Conservation (phyloP, 2,797 vertebrate species). For the Lutjanus argentimaculatus region DNA sequence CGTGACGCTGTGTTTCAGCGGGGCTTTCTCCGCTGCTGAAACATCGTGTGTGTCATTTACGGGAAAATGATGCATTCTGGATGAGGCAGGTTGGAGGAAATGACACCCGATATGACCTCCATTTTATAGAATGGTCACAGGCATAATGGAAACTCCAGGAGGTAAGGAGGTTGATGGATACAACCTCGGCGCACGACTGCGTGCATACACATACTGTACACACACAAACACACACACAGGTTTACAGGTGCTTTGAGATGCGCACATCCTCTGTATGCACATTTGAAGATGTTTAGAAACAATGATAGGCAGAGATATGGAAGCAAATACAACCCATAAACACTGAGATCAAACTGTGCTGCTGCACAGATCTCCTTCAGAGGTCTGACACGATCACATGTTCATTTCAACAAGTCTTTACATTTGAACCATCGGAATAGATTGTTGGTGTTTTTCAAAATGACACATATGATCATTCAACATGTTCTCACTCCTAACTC, state of each 20-base stretch:
- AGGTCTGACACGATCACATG: background rate
- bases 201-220: conserved; percentile 1
- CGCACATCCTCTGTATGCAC: background rate
- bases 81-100: conserved; percentile 81
- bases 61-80: conserved; percentile 81
- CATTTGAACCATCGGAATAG: background rate
- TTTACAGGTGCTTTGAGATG: conserved; percentile 28
- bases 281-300: conserved; percentile 15
- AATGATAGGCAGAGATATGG: conserved; percentile 1
- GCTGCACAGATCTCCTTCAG: background rate
- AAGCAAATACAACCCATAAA: background rate
- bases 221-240: background rate
- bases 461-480: background rate
- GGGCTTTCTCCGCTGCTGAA: conserved; percentile 42
- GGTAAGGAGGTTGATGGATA: conserved; percentile 71
- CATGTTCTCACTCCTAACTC: no score
- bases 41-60: conserved; percentile 76
- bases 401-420: background rate
- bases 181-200: conserved; percentile 42
- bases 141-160: conserved; percentile 86
- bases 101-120: conserved; percentile 82
- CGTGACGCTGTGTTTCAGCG: conserved; percentile 26
- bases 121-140: conserved; percentile 83
- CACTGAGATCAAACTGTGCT: background rate
- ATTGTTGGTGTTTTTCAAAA: background rate